Evolutionary conservation across 1,140 invertebrate genomes (phyloP).

Genomic region (Cephus cinctus): DNA sequence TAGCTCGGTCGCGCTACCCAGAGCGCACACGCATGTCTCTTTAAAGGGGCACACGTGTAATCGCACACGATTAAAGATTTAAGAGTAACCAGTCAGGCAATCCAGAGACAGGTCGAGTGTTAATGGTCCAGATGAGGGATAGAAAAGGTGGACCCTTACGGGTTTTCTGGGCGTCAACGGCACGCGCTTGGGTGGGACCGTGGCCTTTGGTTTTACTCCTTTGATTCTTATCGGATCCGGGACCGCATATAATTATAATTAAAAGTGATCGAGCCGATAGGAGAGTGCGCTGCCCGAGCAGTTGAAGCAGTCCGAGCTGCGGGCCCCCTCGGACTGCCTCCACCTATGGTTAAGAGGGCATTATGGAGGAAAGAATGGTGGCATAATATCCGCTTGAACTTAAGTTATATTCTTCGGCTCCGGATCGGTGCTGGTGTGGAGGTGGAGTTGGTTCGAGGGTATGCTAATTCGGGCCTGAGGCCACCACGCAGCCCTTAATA

Average conservation of each 20-base stretch:
- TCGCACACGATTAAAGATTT: too few relatives aligned
- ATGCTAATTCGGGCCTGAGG: constrained; percentile 55
- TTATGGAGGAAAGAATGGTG: constrained; percentile 51
- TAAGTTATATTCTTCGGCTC: constrained; percentile 49
- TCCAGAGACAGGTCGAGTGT: too few relatives aligned
- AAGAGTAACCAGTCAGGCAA: too few relatives aligned
- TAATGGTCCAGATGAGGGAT: constrained; percentile 18
- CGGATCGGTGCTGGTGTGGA: constrained; percentile 46
- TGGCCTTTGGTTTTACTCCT: constrained; percentile 16
- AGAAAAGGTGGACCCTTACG: constrained; percentile 18
- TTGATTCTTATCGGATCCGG: constrained; percentile 47
- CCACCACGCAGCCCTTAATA: constrained; percentile 57
- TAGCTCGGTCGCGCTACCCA: too few relatives aligned
- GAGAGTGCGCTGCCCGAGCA: constrained; percentile 5
- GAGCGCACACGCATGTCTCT: too few relatives aligned
- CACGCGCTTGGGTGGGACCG: constrained; percentile 52
- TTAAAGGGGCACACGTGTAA: too few relatives aligned
- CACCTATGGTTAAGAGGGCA: constrained; percentile 45
- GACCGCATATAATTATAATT: constrained; percentile 56
- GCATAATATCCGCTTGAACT: constrained; percentile 56
- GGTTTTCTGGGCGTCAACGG: constrained; percentile 49
- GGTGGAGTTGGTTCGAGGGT: constrained; percentile 53
- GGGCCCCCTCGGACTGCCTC: constrained; percentile 18
- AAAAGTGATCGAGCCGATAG: constrained; percentile 54
- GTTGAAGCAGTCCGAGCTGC: constrained; percentile 16